A percentile compares a stretch with the other conserved stretches of the same genome.
Evolutionary conservation across 2,113 vertebrate species (phyloP).

Genomic region (Notechis scutatus): DNA sequence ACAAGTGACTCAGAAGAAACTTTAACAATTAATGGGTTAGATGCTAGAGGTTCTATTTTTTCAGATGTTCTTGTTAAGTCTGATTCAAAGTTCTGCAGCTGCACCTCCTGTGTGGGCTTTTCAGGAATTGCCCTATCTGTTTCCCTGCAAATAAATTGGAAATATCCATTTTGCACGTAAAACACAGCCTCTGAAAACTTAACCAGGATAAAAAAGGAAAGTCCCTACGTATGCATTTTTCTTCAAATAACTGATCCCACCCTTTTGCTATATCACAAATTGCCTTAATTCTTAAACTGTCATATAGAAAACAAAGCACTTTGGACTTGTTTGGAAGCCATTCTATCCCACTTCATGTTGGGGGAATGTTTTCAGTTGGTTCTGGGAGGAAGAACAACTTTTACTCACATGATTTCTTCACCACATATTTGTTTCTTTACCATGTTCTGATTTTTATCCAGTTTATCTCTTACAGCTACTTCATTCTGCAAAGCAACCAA

Average conservation of each 20-base stretch:
- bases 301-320: not conserved
- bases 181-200: not conserved
- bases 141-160: slow-evolving; percentile 53
- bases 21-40: not conserved
- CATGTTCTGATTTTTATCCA: slow-evolving; percentile 17
- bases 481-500: slow-evolving; percentile 27
- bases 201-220: not conserved
- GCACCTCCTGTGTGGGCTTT: not conserved
- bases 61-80: not conserved
- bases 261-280: not conserved
- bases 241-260: not conserved
- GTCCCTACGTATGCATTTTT: not conserved
- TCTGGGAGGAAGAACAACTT: slow-evolving; percentile 1
- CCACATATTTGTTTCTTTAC: not conserved
- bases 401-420: slow-evolving; percentile 62
- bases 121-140: not conserved
- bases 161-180: not conserved
- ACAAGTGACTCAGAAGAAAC: not conserved
- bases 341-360: not conserved
- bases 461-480: not conserved
- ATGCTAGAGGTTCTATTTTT: not conserved
- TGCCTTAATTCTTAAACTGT: not conserved
- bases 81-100: not conserved
- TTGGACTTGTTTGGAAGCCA: not conserved
- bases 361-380: not conserved